A percentile compares a stretch with the other conserved stretches of the same genome.
These are phyloP conservation scores for Netelia inedita DNA, from an alignment of 2,888 invertebrate genomes.

Conservation along the genomic window DNA sequence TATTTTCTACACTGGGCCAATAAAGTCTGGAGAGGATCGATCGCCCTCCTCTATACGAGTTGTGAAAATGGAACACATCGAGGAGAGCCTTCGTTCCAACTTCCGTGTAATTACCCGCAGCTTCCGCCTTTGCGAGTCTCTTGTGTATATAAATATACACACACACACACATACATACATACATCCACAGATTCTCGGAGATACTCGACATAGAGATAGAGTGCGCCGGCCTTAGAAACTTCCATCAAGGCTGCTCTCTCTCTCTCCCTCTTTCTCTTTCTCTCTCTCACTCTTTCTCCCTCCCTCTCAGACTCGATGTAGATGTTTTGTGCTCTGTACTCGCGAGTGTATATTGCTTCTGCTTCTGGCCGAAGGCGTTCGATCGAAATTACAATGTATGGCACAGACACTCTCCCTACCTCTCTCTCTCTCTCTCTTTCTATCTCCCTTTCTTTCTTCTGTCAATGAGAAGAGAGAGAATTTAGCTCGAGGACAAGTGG, in stretches of 20 bases:
- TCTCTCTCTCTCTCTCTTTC: conserved; percentile 42
- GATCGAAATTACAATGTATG: conserved; percentile 69
- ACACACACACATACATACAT: not conserved
- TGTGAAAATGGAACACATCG: conserved; percentile 28
- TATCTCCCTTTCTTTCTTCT: not conserved
- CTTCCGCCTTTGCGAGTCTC: conserved; percentile 78
- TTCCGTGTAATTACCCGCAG: conserved; percentile 76
- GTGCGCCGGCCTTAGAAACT: conserved; percentile 63
- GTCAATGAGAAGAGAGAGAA: conserved; percentile 42
- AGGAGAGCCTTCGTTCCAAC: conserved; percentile 74
- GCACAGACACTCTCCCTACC: conserved; percentile 46
- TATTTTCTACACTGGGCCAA: not conserved
- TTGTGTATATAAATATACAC: not conserved
- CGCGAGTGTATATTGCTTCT: not conserved
- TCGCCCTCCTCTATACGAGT: not conserved
- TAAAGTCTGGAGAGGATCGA: not conserved
- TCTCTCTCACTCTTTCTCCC: not conserved
- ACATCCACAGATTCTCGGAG: conserved; percentile 22
- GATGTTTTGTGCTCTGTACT: conserved; percentile 14
- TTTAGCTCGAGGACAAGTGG: conserved; percentile 69
- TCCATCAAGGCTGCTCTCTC: conserved; percentile 66
- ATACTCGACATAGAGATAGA: conserved; percentile 30
- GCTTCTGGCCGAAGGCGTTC: conserved; percentile 55
- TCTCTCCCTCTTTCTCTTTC: not conserved
- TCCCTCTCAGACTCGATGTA: not conserved